Conservation (phyloP, 2,888 invertebrate genomes). For the Magallana nippona region DNA sequence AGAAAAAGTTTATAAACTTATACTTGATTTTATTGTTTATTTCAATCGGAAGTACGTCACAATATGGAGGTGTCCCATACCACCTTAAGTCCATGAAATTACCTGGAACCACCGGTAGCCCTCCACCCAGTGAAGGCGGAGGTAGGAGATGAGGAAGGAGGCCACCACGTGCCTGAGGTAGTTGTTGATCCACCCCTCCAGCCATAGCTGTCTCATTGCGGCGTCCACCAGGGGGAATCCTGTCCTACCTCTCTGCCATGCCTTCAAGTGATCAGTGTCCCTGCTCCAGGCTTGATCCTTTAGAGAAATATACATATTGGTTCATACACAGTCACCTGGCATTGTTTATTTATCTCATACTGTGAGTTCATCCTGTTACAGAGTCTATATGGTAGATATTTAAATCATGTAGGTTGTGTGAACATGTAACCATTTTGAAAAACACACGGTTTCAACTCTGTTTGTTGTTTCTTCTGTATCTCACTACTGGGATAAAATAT, state of each 20-base stretch:
- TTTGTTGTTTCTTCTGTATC: too few relatives aligned
- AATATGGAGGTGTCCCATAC: too few relatives aligned
- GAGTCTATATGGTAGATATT: too few relatives aligned
- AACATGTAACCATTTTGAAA: too few relatives aligned
- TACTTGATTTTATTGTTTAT: too few relatives aligned
- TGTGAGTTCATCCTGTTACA: too few relatives aligned
- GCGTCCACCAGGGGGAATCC: conserved; percentile 68
- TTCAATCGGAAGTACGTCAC: too few relatives aligned
- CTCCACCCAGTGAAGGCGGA: conserved; percentile 65
- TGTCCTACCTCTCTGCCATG: conserved; percentile 67
- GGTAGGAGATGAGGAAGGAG: conserved; percentile 67
- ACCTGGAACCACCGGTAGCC: conserved; percentile 70
- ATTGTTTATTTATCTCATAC: too few relatives aligned
- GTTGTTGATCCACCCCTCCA: conserved; percentile 68
- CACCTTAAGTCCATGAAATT: not conserved
- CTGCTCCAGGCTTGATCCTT: conserved; percentile 66
- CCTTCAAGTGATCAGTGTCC: conserved; percentile 60
- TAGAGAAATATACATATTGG: not conserved
- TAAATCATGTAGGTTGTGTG: too few relatives aligned
- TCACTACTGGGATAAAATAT: too few relatives aligned
- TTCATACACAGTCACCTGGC: not conserved
- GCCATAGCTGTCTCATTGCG: conserved; percentile 66
- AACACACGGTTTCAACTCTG: too few relatives aligned
- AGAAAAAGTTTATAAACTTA: too few relatives aligned
- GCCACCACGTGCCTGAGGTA: conserved; percentile 68